Evolutionary conservation across 2,888 invertebrate genomes (phyloP).

Genomic region (Biston stratarius): DNA sequence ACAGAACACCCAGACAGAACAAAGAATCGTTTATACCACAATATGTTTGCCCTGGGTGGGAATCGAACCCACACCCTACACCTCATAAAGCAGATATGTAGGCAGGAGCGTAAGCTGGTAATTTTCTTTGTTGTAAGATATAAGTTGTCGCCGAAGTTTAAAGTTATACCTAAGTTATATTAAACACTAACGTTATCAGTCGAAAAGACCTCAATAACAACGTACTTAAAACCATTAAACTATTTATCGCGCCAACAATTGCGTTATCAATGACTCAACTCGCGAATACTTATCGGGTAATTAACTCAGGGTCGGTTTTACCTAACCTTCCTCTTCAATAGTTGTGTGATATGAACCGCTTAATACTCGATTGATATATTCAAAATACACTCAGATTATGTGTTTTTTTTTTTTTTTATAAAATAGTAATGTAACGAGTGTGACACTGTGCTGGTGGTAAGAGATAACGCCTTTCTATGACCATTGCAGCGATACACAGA

Average conservation of each 20-base stretch:
- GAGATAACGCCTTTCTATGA: too few relatives aligned
- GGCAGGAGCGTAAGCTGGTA: too few relatives aligned
- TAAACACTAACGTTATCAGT: constrained; percentile 15
- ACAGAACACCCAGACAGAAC: too few relatives aligned
- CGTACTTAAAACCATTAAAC: constrained; percentile 31
- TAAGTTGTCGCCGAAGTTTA: not conserved
- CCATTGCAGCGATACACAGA: too few relatives aligned
- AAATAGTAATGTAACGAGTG: too few relatives aligned
- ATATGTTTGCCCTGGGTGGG: too few relatives aligned
- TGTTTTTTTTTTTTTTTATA: too few relatives aligned
- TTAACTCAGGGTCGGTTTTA: constrained; percentile 58
- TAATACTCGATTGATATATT: not conserved
- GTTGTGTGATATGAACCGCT: constrained; percentile 1
- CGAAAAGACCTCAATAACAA: constrained; percentile 38
- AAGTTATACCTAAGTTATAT: not conserved
- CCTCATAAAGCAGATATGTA: too few relatives aligned
- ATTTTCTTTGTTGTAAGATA: too few relatives aligned
- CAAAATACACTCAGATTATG: not conserved
- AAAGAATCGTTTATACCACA: too few relatives aligned
- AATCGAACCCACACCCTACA: too few relatives aligned
- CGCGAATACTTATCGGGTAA: constrained; percentile 76
- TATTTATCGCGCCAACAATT: constrained; percentile 51
- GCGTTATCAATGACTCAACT: constrained; percentile 59
- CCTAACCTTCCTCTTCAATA: constrained; percentile 9
- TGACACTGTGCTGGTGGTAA: too few relatives aligned